A percentile compares a stretch with the other conserved stretches of the same genome.
Conservation (phyloP, 2,797 vertebrate species). For the Takifugu rubripes region DNA sequence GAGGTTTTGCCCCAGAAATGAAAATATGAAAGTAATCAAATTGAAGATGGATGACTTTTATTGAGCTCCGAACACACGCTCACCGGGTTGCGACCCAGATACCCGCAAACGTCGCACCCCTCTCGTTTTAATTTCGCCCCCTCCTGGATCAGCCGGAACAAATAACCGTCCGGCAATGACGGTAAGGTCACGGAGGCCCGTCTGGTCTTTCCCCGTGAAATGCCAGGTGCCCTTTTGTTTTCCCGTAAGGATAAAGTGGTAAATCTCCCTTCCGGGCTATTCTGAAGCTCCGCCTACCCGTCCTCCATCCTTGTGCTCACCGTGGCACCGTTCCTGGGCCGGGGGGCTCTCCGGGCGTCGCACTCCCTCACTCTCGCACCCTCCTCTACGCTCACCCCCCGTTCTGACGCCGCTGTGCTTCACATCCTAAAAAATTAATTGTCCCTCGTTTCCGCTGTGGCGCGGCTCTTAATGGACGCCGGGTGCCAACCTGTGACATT, state of each 20-base stretch:
- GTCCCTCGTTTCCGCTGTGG: conserved; percentile 54
- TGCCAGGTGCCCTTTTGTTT: conserved; percentile 27
- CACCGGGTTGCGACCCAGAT: no score
- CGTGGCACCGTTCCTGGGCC: no score
- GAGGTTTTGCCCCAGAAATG: no score
- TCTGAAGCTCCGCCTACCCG: no score
- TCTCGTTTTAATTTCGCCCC: no score
- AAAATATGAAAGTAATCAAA: no score
- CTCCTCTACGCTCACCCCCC: conserved; percentile 21
- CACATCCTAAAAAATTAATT: conserved; percentile 74
- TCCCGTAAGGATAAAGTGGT: conserved; percentile 22
- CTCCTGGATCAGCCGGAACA: conserved; percentile 20
- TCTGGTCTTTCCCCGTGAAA: conserved; percentile 41
- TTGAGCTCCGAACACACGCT: no score
- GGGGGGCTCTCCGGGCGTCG: conserved; percentile 38
- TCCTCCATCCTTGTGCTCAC: no score
- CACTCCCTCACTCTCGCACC: conserved; percentile 17
- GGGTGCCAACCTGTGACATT: conserved; percentile 46
- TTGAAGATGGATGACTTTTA: no score
- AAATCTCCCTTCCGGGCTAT: no score
- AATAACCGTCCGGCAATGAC: conserved; percentile 35
- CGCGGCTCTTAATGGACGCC: conserved; percentile 66
- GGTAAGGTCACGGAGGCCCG: conserved; percentile 34
- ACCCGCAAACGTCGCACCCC: no score
- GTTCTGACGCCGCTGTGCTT: conserved; percentile 27